Base-by-base conservation (phyloP, 2,113 vertebrate species). In the Lepisosteus osseus region DNA sequence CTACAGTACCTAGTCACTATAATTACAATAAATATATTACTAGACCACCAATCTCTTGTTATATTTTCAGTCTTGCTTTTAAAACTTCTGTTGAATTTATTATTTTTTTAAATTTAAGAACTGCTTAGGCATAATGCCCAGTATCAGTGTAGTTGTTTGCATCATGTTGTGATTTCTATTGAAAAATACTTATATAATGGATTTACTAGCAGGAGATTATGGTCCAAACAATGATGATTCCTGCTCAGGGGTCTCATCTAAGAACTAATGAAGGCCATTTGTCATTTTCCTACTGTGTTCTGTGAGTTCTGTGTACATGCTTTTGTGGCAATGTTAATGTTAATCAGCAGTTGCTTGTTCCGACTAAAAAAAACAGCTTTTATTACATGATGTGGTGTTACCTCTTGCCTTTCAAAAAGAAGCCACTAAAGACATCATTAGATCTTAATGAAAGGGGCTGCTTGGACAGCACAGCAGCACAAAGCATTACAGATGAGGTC, bases 181-280 rank as follows among this genome's bases (percentile, higher is more conserved):
- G n/a, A 13, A 3, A 59, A 59, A n/a, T 8, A 13, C 57, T 59
- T 59, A n/a, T 59, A 8, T 59, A 15, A 59, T 65, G 62, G 62
- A 65, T 65, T 29, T 12, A 29, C 11, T 65, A 12, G 17, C 29
- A 65, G 62, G 62, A 65, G 17, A 15, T 29, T 29, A 41, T 65
- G 62, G 62, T 7, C 41, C 41, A 11, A 65, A 15, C 29, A 65
- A 43, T 65, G 62, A 65, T 65, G 41, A 65, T 65, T 65, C 62
- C 62, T 29, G 62, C 29, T 40, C 62, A 65, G 17, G 62, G 62
- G 62, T 43, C 62, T 40, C 4, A 65, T 65, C 62, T 17, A 65
- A 43, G 9, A 11, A 41, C 3, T 65, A 65, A 65, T 65, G 62
- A 65, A 65, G 62, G 29, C 62, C n/a, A 65, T 65, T 65, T 65